phyloP scores from a whole-genome alignment of 2,797 vertebrate genomes.

The Zalophus californianus region DNA sequence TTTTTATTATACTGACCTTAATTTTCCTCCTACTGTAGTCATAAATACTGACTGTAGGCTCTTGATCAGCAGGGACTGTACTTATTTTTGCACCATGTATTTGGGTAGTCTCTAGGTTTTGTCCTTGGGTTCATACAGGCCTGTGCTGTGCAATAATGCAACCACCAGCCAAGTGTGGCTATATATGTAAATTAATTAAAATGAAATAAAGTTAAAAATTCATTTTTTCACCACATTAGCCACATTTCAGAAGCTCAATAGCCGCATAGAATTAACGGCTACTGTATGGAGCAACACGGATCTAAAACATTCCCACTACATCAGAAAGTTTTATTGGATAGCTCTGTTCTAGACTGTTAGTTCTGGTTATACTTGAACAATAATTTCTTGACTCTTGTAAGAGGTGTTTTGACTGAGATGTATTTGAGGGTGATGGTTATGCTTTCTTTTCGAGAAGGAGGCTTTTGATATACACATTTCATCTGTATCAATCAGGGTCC shows the following conservation, averaged over 20 bases:
- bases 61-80: background rate
- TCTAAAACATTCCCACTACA: background rate
- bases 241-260: background rate
- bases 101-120: background rate
- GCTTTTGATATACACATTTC: background rate
- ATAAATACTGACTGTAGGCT: background rate
- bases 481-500: background rate
- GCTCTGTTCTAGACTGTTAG: background rate
- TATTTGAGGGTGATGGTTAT: background rate
- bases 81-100: background rate
- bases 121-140: background rate
- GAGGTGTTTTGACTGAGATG: background rate
- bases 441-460: background rate
- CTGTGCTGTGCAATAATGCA: background rate
- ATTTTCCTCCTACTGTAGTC: background rate
- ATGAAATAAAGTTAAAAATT: slow-evolving; percentile 45
- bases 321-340: background rate
- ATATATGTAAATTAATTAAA: slow-evolving; percentile 35
- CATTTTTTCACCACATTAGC: background rate
- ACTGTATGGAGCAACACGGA: background rate
- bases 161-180: background rate
- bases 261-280: background rate
- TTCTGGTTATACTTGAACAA: background rate
- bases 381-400: background rate
- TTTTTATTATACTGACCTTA: background rate